Evolutionary conservation across 2,113 vertebrate genomes (phyloP).

Genomic region (Cyphomyrus plagiostoma): DNA sequence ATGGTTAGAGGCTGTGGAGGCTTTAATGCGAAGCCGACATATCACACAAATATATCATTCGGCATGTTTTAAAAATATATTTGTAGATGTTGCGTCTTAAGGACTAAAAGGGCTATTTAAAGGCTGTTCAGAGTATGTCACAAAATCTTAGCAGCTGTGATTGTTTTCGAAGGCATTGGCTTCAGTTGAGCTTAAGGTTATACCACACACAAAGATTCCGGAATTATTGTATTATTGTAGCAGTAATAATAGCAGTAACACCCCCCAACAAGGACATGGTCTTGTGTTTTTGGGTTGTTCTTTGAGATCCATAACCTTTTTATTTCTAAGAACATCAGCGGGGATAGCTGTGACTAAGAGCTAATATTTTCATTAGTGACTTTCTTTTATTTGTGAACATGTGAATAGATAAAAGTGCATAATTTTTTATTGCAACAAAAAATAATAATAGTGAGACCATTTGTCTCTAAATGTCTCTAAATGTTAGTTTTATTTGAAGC

Average conservation of each 20-base stretch:
- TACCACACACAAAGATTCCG: background rate
- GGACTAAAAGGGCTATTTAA: background rate
- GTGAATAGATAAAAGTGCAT: background rate
- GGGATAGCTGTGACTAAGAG: background rate
- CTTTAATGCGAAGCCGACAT: background rate
- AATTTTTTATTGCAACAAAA: background rate
- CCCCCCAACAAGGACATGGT: background rate
- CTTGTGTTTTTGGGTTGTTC: background rate
- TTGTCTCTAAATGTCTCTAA: background rate
- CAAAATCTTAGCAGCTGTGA: background rate
- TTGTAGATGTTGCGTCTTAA: background rate
- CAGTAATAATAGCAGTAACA: background rate
- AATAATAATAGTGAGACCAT: background rate
- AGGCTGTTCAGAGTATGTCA: background rate
- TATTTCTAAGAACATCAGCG: background rate
- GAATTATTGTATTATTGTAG: slow-evolving; percentile 5
- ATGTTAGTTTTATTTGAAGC: background rate
- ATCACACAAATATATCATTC: background rate
- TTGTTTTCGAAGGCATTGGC: background rate
- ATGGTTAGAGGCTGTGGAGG: background rate
- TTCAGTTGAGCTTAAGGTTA: background rate
- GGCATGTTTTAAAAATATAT: background rate
- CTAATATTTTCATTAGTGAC: background rate
- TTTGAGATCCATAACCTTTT: background rate
- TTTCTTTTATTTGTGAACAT: background rate